Evolutionary conservation across 2,113 vertebrate species (phyloP).

Genomic region (Diadophis punctatus): DNA sequence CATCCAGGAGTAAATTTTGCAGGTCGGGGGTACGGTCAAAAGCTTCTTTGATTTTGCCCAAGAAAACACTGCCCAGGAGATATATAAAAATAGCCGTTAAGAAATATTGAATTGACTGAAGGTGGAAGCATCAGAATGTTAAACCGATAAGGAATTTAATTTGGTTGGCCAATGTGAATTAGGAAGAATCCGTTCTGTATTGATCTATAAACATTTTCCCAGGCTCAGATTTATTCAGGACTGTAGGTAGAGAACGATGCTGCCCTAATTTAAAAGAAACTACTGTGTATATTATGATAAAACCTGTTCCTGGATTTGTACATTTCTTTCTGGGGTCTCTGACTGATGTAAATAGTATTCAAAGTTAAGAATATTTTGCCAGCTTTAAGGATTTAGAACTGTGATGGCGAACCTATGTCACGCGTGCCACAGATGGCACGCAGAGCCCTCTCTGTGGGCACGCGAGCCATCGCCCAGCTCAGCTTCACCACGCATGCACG

Average conservation of each 20-base stretch:
- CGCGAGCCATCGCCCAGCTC: too few species aligned
- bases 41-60: constrained; percentile 96
- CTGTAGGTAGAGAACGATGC: not conserved
- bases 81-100: constrained; percentile 1
- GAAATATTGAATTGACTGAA: not conserved
- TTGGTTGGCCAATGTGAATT: not conserved
- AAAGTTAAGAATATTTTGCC: not conserved
- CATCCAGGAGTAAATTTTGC: constrained; percentile 87
- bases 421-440: too few species aligned
- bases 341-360: not conserved
- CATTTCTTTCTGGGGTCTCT: not conserved
- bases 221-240: not conserved
- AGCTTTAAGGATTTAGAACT: not conserved
- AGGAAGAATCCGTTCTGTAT: not conserved
- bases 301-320: not conserved
- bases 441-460: too few species aligned
- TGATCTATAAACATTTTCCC: not conserved
- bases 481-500: too few species aligned
- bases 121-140: not conserved
- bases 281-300: not conserved
- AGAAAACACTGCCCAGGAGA: constrained; percentile 79
- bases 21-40: constrained; percentile 85
- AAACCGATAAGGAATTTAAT: not conserved
- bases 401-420: too few species aligned
- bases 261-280: not conserved